Evolutionary conservation across 2,113 vertebrate species (phyloP).

Genomic region (Heliornis fulica): DNA sequence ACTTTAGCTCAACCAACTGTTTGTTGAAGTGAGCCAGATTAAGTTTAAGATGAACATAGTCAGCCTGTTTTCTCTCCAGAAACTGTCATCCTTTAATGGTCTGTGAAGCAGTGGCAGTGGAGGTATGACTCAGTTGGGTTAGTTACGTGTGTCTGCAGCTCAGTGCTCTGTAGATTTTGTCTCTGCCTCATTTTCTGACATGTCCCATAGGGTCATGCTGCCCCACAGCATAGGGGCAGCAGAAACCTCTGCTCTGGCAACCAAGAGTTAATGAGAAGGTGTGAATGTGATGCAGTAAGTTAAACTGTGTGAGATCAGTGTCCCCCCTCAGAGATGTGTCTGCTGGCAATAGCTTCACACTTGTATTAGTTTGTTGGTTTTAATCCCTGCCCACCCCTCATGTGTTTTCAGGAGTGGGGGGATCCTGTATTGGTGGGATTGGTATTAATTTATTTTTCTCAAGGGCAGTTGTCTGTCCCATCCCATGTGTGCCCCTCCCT

Average conservation of each 20-base stretch:
- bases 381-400: too few species aligned
- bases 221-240: neutral
- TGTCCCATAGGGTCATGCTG: fast-evolving
- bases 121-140: neutral
- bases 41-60: neutral
- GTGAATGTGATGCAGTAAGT: neutral
- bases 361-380: neutral
- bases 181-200: neutral
- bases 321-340: neutral
- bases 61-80: neutral
- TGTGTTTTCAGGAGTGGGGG: too few species aligned
- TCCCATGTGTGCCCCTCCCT: too few species aligned
- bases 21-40: neutral
- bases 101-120: neutral
- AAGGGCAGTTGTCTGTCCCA: neutral
- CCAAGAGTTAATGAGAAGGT: neutral
- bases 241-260: neutral
- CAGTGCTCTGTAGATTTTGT: neutral
- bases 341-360: neutral
- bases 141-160: neutral
- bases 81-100: neutral
- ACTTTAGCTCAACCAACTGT: neutral
- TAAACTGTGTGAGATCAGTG: neutral
- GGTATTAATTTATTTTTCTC: neutral
- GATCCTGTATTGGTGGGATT: too few species aligned